These are phyloP conservation scores for Steromphala cineraria DNA, from an alignment of 2,888 invertebrate genomes.

Conservation along the genomic window DNA sequence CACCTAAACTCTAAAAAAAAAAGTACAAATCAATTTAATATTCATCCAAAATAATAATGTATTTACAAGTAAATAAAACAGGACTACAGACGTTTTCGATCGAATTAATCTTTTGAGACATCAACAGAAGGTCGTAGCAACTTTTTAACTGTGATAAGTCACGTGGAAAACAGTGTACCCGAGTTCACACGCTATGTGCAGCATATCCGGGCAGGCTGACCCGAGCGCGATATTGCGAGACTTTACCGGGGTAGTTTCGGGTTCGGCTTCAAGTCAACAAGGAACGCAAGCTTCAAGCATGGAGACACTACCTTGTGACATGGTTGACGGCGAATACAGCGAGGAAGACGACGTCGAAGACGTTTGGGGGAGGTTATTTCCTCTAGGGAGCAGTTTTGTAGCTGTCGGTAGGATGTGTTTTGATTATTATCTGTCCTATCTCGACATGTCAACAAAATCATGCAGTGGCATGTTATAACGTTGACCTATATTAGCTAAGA, in stretches of 20 bases:
- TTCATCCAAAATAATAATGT: too few species aligned
- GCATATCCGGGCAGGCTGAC: background rate
- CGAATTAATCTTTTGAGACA: too few species aligned
- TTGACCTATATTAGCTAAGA: background rate
- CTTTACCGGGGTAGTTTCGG: background rate
- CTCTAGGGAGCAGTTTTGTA: constrained; percentile 66
- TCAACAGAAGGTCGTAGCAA: too few species aligned
- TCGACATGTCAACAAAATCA: background rate
- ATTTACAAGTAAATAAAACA: too few species aligned
- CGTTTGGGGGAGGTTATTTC: constrained; percentile 69
- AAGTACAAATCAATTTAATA: too few species aligned
- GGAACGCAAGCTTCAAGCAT: constrained; percentile 34
- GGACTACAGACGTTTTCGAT: too few species aligned
- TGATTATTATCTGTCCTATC: background rate
- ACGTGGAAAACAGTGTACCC: background rate
- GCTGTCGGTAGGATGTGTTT: constrained; percentile 56
- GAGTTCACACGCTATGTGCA: background rate
- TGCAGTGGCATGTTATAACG: background rate
- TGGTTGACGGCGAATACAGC: constrained; percentile 60
- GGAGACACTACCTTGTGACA: constrained; percentile 68
- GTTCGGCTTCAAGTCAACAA: background rate
- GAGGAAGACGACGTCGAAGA: constrained; percentile 56
- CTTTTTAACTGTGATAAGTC: background rate
- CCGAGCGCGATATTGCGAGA: background rate
- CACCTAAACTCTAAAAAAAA: too few species aligned